Conservation (phyloP, 1,140 invertebrate genomes). For the Hylaeus volcanicus region DNA sequence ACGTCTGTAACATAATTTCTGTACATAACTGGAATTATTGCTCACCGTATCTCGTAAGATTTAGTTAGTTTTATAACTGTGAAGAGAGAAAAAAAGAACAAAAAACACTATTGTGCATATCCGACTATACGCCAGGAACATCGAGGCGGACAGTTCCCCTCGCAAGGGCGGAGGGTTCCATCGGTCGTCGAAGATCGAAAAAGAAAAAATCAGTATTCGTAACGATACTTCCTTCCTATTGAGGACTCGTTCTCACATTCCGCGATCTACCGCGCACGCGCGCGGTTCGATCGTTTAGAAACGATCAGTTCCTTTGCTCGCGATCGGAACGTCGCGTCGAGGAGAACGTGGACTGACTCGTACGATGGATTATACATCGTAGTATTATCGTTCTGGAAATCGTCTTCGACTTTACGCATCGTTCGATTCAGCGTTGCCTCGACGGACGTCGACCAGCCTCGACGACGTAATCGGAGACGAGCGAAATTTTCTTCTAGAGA, state of each 20-base stretch:
- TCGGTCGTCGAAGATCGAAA: conserved; percentile 30
- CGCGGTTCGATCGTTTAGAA: conserved; percentile 12
- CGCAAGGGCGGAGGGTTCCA: neutral
- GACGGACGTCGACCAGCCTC: conserved; percentile 14
- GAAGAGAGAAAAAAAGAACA: conserved; percentile 51
- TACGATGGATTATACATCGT: conserved; percentile 1
- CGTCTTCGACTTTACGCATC: conserved; percentile 3
- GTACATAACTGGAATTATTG: conserved; percentile 80
- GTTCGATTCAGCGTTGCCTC: conserved; percentile 14
- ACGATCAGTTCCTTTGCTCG: conserved; percentile 36
- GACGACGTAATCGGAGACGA: conserved; percentile 7
- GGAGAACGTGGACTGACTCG: conserved; percentile 1
- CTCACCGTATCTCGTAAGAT: conserved; percentile 79
- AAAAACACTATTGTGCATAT: conserved; percentile 60
- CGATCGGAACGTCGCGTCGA: conserved; percentile 17
- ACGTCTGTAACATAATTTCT: conserved; percentile 78
- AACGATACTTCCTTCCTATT: conserved; percentile 36
- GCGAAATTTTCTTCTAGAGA: neutral
- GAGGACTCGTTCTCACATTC: conserved; percentile 24
- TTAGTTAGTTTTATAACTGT: conserved; percentile 80
- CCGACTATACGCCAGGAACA: conserved; percentile 45
- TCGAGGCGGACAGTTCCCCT: conserved; percentile 25
- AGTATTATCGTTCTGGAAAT: conserved; percentile 36
- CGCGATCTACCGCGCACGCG: conserved; percentile 16
- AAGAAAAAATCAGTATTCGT: conserved; percentile 39